Conservation (phyloP, 92 coral and sea anemone genomes). For the Chrysogorgia sp. region DNA sequence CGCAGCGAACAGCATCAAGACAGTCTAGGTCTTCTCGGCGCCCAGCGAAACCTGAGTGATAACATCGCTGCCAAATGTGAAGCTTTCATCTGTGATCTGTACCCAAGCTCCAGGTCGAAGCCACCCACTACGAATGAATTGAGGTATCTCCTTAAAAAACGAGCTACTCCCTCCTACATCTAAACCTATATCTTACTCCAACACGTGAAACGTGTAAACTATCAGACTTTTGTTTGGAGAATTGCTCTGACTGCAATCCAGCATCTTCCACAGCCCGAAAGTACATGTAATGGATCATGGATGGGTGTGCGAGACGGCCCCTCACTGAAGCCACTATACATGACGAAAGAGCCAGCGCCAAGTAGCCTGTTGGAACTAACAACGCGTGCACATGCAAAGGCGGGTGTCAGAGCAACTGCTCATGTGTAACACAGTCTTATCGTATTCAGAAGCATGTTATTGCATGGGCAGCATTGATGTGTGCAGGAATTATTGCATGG, state of each 20-base stretch:
- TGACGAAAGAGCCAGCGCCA: conserved; percentile 65
- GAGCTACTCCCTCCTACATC: too few relatives aligned
- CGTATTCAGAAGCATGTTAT: conserved; percentile 56
- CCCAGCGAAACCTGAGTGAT: conserved; percentile 31
- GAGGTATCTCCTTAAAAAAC: too few relatives aligned
- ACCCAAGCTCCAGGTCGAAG: conserved; percentile 32
- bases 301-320: conserved; percentile 59
- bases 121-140: conserved; percentile 44
- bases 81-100: conserved; percentile 53
- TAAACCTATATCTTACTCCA: too few relatives aligned
- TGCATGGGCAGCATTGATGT: too few relatives aligned
- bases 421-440: conserved; percentile 45
- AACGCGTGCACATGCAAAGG: conserved; percentile 55
- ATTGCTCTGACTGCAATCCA: conserved; percentile 64
- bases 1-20: conserved; percentile 5
- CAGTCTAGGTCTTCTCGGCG: conserved; percentile 51
- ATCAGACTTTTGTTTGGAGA: conserved; percentile 53
- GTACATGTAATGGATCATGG: conserved; percentile 32
- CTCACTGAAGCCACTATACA: conserved; percentile 28
- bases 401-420: conserved; percentile 53
- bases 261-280: conserved; percentile 58
- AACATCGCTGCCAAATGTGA: conserved; percentile 43
- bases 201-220: conserved; percentile 24
- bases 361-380: conserved; percentile 62
- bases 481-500: too few relatives aligned